These are phyloP conservation scores for Drosophila orena DNA, from an alignment of 1,140 invertebrate genomes.

Conservation along the genomic window DNA sequence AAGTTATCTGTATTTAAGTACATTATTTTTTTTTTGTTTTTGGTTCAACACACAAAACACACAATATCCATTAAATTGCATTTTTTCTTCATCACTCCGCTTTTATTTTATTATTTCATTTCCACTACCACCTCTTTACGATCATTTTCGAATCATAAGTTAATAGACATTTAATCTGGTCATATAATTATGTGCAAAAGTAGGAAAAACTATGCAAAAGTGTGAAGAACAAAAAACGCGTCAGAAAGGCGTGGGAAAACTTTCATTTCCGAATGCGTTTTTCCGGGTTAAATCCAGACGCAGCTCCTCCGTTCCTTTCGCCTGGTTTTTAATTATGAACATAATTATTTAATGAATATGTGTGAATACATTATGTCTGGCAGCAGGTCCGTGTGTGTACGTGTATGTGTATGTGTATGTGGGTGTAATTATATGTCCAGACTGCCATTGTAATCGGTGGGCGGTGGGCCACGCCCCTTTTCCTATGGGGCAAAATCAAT, in stretches of 20 bases:
- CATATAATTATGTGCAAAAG: slow-evolving; percentile 20
- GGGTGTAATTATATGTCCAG: slow-evolving; percentile 58
- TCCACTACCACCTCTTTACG: slow-evolving; percentile 3
- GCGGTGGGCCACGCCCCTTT: background rate
- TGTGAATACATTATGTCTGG: slow-evolving; percentile 44
- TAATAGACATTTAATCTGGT: slow-evolving; percentile 32
- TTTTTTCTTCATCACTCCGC: background rate
- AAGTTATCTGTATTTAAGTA: background rate
- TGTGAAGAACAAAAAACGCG: background rate
- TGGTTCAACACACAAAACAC: background rate
- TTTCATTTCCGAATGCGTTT: slow-evolving; percentile 2
- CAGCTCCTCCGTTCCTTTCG: slow-evolving; percentile 13
- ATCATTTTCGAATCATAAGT: slow-evolving; percentile 13
- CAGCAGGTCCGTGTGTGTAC: background rate
- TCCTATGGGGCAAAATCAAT: slow-evolving; percentile 60
- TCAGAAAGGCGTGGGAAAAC: background rate
- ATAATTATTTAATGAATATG: slow-evolving; percentile 77
- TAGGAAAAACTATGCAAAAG: slow-evolving; percentile 3
- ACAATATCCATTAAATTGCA: background rate
- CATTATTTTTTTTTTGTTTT: too few relatives aligned
- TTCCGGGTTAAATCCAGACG: slow-evolving; percentile 1
- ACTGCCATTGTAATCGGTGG: slow-evolving; percentile 31
- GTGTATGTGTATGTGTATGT: background rate
- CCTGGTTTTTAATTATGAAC: slow-evolving; percentile 72
- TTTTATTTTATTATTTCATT: slow-evolving; percentile 1